A percentile compares a stretch with the other conserved stretches of the same genome.
Conservation (phyloP, 2,113 vertebrate genomes). For the Burhinus oedicnemus region DNA sequence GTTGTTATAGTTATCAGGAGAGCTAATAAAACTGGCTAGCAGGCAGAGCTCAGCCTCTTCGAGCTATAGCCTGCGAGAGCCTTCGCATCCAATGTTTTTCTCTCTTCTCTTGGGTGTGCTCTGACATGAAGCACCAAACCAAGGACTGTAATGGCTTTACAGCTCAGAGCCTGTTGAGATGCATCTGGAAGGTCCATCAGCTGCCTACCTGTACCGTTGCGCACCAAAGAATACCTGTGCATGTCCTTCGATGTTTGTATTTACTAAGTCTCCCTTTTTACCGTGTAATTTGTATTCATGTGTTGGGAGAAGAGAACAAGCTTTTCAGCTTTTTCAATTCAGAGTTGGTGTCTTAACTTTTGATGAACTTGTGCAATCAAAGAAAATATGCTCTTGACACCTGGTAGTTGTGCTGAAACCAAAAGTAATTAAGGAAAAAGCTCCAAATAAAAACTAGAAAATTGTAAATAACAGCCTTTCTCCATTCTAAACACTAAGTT, state of each 20-base stretch:
- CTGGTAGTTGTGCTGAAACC: neutral
- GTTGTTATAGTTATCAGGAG: neutral
- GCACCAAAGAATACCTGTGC: neutral
- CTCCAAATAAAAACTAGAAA: neutral
- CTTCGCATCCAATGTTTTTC: fast-evolving
- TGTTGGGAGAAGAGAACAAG: neutral
- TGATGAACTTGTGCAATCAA: neutral
- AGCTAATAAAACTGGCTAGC: neutral
- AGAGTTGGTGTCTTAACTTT: neutral
- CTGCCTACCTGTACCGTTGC: neutral
- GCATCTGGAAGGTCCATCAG: neutral
- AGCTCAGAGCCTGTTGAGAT: neutral
- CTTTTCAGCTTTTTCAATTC: neutral
- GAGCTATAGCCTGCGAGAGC: neutral
- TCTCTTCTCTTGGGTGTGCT: neutral
- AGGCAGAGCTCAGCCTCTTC: neutral
- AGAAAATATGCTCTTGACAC: slow-evolving; percentile 5
- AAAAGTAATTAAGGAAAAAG: neutral
- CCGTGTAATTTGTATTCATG: neutral
- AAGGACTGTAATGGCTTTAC: neutral
- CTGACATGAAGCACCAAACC: neutral
- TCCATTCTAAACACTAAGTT: neutral
- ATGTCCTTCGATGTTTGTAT: neutral
- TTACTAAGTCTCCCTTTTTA: neutral
- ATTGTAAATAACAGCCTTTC: neutral